Evolutionary conservation across 2,113 vertebrate genomes (phyloP), one percentile per base, ranked within the genome.

Genomic region (Python bivittatus): DNA sequence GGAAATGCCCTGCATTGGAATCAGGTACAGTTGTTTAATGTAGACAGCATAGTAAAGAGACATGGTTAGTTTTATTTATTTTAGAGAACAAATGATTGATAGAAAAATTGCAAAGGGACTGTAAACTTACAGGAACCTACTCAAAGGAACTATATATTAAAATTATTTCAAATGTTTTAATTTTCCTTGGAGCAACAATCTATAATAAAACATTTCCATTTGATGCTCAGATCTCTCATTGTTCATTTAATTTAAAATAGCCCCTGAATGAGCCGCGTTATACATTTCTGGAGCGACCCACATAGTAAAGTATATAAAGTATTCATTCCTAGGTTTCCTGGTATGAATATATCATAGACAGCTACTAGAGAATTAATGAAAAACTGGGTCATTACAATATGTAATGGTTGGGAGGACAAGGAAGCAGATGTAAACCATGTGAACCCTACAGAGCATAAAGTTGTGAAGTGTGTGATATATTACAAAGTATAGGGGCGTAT

Each of bases 1-100:
- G n/a, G n/a, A n/a, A n/a, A n/a, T n/a, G n/a, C n/a, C n/a, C n/a
- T n/a, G n/a, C n/a, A n/a, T n/a, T n/a, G n/a, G n/a, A n/a, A n/a
- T n/a, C n/a, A n/a, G 58, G 11, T 3, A 17, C 58, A 60, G 4
- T 60, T 60, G n/a, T 79, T 79, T 79, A 79, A 79, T 33, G n/a
- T 9, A 79, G 57, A 88, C 96, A 97, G 92, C 94, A 93, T 84
- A 95, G 93, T 88, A 96, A 96, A 97, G 96, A 97, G 53, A 25
- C n/a, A 54, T 38, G 79, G 96, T 96, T 95, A 95, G 94, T 93
- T 96, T 29, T 97, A 97, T 44, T 84, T 52, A 85, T 22, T 33
- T n/a, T n/a, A n/a, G 22, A 92, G 96, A 96, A 96, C 96, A 94
- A 84, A 60, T 10, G 91, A 96, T 96, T 97, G 96, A 94, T 95